Base-by-base conservation (phyloP, 2,113 vertebrate species). In the Salminus brasiliensis region DNA sequence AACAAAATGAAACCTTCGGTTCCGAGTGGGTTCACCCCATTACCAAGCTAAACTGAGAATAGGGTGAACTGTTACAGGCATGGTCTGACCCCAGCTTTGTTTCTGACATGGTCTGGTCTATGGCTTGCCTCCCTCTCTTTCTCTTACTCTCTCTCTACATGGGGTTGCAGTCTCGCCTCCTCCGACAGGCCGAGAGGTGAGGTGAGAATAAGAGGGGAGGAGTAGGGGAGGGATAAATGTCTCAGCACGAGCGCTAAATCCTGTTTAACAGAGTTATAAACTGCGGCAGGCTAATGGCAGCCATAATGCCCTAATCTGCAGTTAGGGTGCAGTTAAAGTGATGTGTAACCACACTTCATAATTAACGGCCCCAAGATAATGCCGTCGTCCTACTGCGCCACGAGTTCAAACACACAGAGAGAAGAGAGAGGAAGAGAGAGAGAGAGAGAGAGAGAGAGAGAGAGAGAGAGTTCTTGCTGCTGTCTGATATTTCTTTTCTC, bases 261-360 rank as follows among this genome's bases (percentile, higher is more conserved):
- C 85, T 85, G 81, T 77, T 86, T 86, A 87, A 86, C 83, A 78
- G 81, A 84, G 83, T 91, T 89, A 89, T 87, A 89, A 87, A 88
- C 85, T 70, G 83, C 69, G 25, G 36, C 71, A 23, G 57, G 34
- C 57, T 83, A 85, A 90, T 84, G 78, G 81, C 52, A 68, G 72
- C 82, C 79, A 83, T 87, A 87, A 86, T 13, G 59, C 80, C 76
- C 47, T 86, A 80, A 88, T 88, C 85, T 84, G 83, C 85, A 82
- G 82, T 85, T 78, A 82, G 81, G 84, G 75, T 79, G 70, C 74
- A 79, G 81, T 90, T 85, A 83, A 80, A 82, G 83, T 87, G 86
- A 88, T 86, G 76, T 83, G 84, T 84, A 80, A 85, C 84, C 81
- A 78, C 81, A 81, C 75, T 84, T 84, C 62, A 81, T 88, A 88